These are phyloP conservation scores for Ateles fusciceps DNA, from an alignment of 2,797 vertebrate genomes.

Conservation along the genomic window DNA sequence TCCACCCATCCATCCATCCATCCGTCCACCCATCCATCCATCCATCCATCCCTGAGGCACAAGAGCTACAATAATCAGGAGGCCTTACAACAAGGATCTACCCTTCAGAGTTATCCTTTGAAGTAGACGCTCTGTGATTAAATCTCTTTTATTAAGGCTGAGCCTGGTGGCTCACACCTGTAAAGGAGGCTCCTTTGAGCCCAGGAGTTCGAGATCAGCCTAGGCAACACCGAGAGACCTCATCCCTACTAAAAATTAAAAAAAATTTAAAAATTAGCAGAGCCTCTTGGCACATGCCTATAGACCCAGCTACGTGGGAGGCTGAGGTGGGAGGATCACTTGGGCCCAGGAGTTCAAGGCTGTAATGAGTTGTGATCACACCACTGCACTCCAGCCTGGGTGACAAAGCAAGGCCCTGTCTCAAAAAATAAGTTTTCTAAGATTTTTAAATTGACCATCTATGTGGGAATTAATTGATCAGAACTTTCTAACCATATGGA, in stretches of 20 bases:
- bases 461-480: neutral
- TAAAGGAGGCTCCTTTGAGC: neutral
- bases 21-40: no score
- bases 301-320: neutral
- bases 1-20: accelerated
- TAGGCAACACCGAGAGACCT: neutral
- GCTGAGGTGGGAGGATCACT: neutral
- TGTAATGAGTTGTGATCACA: neutral
- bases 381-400: neutral
- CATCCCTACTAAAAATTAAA: neutral
- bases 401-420: neutral
- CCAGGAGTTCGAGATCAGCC: neutral
- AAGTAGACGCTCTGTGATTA: neutral
- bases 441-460: neutral
- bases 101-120: neutral
- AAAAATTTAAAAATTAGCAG: neutral
- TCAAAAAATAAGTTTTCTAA: neutral
- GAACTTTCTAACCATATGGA: neutral
- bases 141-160: neutral
- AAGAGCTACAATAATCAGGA: neutral
- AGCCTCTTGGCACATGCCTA: neutral
- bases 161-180: neutral
- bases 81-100: neutral
- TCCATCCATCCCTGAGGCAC: neutral
- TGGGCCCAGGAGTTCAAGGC: neutral